Evolutionary conservation across 2,797 vertebrate genomes (phyloP).

Genomic region (Enteromius anoplus): DNA sequence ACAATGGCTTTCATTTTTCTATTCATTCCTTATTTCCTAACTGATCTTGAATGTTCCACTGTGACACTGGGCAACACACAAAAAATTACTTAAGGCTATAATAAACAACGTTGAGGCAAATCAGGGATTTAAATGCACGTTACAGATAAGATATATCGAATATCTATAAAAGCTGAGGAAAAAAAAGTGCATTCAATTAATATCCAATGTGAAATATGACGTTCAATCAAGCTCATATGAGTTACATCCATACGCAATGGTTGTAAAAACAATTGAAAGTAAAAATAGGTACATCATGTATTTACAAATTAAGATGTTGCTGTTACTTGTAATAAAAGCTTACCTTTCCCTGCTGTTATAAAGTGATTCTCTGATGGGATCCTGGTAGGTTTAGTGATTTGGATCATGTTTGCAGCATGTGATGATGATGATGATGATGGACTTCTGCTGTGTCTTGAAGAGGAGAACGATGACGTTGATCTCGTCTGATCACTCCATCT

Average conservation of each 20-base stretch:
- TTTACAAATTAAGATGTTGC: not conserved
- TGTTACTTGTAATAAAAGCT: not conserved
- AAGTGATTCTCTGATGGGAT: slow-evolving; percentile 24
- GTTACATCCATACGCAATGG: not conserved
- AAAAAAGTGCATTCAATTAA: not conserved
- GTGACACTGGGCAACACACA: not conserved
- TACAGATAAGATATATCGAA: too few relatives aligned
- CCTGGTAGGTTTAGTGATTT: not conserved
- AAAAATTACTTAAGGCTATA: not conserved
- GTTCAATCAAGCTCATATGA: not conserved
- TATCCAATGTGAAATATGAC: not conserved
- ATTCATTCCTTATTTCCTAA: not conserved
- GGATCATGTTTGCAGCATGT: slow-evolving; percentile 32
- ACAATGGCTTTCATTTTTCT: not conserved
- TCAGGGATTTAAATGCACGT: not conserved
- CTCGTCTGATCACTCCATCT: slow-evolving; percentile 13
- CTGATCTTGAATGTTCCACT: not conserved
- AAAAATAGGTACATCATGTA: not conserved
- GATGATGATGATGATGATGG: not conserved
- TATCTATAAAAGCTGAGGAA: not conserved
- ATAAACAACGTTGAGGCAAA: not conserved
- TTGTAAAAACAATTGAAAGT: not conserved
- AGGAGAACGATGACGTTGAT: not conserved
- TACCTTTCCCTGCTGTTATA: slow-evolving; percentile 30
- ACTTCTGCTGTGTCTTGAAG: not conserved